Evolutionary conservation across 2,888 invertebrate species (phyloP), one percentile per base, ranked within the genome.

Genomic region (Cheilosia vernalis): DNA sequence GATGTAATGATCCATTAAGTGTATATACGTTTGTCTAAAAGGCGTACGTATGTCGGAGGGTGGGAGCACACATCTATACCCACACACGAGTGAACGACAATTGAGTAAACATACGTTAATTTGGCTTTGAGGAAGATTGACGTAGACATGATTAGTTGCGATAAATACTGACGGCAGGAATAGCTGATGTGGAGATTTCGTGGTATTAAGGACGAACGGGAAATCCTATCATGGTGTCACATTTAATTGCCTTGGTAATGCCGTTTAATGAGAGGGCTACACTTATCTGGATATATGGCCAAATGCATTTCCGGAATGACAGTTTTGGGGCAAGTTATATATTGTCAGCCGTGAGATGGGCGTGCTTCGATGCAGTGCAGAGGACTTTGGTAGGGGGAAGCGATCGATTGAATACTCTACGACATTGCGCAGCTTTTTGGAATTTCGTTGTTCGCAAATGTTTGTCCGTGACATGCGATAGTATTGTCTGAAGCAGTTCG

Each of bases 101-200:
- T 70, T 69, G 74, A 60, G 63, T 74, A 49, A 64, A 76, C 55
- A 80, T 24, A 63, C 60, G 69, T 74, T 84, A 84, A 70, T 84
- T 84, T 80, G 84, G 74, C 74, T 74, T 74, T 84, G 84, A 84
- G 58, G 67, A 84, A 84, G 84, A 84, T 84, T 84, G 84, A 84
- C 84, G 69, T 56, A 40, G 53, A 84, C 84, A 80, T 80, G 74
- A 84, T 84, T 84, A 80, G 84, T 84, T 80, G 72, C 74, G 80
- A 80, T 80, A 73, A 73, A 79, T 55, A 64, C 55, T 67, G 67
- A 80, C 60, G 58, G 44, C 64, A 55, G 42, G 53, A 42, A 61
- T 69, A 15, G 27, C 53, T 24, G 49, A 49, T 49, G 21, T 21
- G 51, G 56, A 64, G 64, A 67, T 69, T 63, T 61, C 2, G 61